These are phyloP conservation scores for Euwallacea fornicatus DNA, from an alignment of 1,140 invertebrate species.

Conservation along the genomic window DNA sequence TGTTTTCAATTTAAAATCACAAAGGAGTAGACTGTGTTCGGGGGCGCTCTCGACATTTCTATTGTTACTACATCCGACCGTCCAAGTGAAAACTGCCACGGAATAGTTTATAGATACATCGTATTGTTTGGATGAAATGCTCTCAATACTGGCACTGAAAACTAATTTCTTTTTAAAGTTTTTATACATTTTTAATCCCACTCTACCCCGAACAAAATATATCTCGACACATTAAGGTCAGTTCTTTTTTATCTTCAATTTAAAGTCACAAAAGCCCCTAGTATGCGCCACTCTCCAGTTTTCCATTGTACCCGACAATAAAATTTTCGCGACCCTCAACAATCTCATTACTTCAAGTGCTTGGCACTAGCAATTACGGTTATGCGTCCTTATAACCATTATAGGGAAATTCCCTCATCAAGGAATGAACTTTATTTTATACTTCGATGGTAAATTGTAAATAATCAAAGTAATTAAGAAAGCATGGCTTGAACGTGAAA, in stretches of 20 bases:
- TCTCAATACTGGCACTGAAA: too few species aligned
- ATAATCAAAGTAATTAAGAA: slow-evolving; percentile 14
- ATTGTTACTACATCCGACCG: slow-evolving; percentile 19
- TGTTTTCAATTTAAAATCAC: slow-evolving; percentile 35
- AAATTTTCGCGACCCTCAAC: too few species aligned
- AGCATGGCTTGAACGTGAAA: slow-evolving; percentile 11
- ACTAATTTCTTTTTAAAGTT: too few species aligned
- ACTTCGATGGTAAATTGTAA: too few species aligned
- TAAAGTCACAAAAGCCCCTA: neutral
- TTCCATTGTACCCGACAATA: neutral
- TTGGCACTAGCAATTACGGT: neutral
- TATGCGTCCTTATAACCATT: neutral
- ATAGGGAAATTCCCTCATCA: neutral
- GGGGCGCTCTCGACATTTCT: slow-evolving; percentile 17
- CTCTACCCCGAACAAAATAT: too few species aligned
- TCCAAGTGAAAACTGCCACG: slow-evolving; percentile 10
- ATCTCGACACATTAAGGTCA: too few species aligned
- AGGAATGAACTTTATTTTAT: too few species aligned
- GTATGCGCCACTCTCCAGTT: neutral
- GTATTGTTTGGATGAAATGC: neutral
- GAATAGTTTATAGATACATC: slow-evolving; percentile 2
- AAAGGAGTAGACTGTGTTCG: slow-evolving; percentile 19
- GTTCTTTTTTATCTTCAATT: slow-evolving; percentile 2
- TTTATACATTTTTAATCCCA: too few species aligned
- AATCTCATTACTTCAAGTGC: neutral